Evolutionary conservation across 2,113 vertebrate genomes (phyloP), one percentile per base, ranked within the genome.

Genomic region (Catharus bicknelli): DNA sequence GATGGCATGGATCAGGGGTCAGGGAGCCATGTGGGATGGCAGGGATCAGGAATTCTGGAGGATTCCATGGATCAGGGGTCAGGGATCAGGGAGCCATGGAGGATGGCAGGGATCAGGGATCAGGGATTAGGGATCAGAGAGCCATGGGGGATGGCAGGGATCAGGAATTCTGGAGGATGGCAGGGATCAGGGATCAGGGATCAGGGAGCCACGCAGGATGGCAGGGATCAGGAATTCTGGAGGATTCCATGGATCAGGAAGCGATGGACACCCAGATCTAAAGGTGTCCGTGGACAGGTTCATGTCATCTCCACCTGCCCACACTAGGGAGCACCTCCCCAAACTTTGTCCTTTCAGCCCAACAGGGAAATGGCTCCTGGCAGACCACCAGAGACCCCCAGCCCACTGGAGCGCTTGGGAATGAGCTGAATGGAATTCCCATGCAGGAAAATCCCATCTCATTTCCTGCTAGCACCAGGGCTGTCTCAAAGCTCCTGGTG

Each of bases 281-380:
- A 48, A 48, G 32, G 4, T 14, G 25, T 23, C 29, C 32, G 34
- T 14, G 29, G 13, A 63, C 6, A 42, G 12, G 3, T 34, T 67
- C 42, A 19, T 10, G 19, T 32, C 30, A 26, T 7, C 20, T 48
- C 25, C 13, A 16, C 11, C 21, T 20, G 38, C 38, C 22, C 47
- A 38, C 36, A 13, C 3, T 11, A 1, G 38, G 38, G 15, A 59
- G 27, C 2, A 16, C 50, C 29, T 78, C 32, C 47, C 47, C 29
- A 36, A 5, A 47, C 20, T 19, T 0, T 1, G n/a, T n/a, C 9
- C 34, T 50, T 62, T 4, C 30, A 66, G 0, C 5, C 34, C 3
- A 1, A 0, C 13, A 0, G 18, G 21, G 22, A 26, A 38, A 20
- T 0, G 2, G 38, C 1, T 29, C 32, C 32, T 18, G 50, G 5